phyloP scores from a whole-genome alignment of 2,888 invertebrate genomes.

The Noctua janthina region DNA sequence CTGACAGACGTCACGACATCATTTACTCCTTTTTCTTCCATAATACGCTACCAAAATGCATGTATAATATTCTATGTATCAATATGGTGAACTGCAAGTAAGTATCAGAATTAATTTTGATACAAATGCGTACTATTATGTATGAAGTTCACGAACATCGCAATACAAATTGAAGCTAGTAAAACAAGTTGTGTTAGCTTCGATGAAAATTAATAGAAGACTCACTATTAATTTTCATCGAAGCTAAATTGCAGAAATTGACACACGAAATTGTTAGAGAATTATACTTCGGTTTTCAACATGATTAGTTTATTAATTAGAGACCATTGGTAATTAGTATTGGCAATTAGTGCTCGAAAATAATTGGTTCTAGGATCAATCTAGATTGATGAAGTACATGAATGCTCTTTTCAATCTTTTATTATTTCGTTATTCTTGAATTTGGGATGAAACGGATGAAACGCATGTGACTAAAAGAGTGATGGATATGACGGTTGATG shows the following conservation, averaged over 20 bases:
- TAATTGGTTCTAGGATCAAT: not conserved
- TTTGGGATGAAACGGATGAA: too few species aligned
- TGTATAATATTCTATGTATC: not conserved
- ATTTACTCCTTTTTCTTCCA: not conserved
- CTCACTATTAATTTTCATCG: too few species aligned
- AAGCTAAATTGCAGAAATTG: too few species aligned
- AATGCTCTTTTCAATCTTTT: not conserved
- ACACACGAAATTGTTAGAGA: conserved; percentile 14
- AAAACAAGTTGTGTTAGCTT: conserved; percentile 31
- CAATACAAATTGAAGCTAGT: conserved; percentile 25
- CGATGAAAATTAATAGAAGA: conserved; percentile 45
- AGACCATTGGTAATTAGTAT: conserved; percentile 2
- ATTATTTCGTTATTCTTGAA: not conserved
- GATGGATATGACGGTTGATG: too few species aligned
- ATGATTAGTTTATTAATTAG: conserved; percentile 18
- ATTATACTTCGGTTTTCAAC: conserved; percentile 11
- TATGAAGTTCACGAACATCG: conserved; percentile 9
- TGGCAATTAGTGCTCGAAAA: conserved; percentile 3
- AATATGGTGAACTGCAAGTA: not conserved
- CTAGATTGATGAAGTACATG: not conserved
- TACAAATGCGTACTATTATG: conserved; percentile 6
- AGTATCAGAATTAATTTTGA: conserved; percentile 19
- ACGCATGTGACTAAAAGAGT: too few species aligned
- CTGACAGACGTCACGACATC: too few species aligned
- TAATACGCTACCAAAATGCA: not conserved